Evolutionary conservation across 1,140 invertebrate genomes (phyloP).

Genomic region (Macrotrachela quadricornifera): DNA sequence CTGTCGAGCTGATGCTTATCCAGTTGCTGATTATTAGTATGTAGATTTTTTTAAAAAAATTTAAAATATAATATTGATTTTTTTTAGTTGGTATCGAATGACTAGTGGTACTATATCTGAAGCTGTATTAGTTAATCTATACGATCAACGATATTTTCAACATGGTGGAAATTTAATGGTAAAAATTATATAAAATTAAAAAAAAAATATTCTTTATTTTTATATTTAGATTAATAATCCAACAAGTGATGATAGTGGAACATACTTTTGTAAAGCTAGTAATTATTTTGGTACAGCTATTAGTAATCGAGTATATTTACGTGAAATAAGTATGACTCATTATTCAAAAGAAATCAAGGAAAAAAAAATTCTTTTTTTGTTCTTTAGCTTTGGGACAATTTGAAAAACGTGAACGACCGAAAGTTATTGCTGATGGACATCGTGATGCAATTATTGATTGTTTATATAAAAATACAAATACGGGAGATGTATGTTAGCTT

Average conservation of each 20-base stretch:
- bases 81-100: neutral
- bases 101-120: conserved; percentile 46
- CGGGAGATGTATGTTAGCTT: conserved; percentile 3
- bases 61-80: neutral
- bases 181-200: no score
- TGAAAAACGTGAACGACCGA: conserved; percentile 2
- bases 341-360: neutral
- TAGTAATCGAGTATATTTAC: conserved; percentile 62
- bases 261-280: conserved; percentile 67
- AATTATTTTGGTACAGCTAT: conserved; percentile 70
- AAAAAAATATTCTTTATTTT: no score
- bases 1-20: conserved; percentile 67
- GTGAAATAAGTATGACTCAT: conserved; percentile 19
- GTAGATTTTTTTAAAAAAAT: neutral
- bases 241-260: conserved; percentile 44
- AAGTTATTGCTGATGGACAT: conserved; percentile 1
- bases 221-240: conserved; percentile 32
- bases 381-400: neutral
- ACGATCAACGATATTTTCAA: conserved; percentile 17
- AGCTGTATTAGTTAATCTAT: conserved; percentile 44
- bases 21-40: conserved; percentile 61
- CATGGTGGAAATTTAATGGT: conserved; percentile 43
- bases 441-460: conserved; percentile 3
- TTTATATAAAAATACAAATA: conserved; percentile 10
- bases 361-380: neutral